phyloP scores from a whole-genome alignment of 2,113 vertebrate species.

The zebrafish (Danio rerio) region DNA sequence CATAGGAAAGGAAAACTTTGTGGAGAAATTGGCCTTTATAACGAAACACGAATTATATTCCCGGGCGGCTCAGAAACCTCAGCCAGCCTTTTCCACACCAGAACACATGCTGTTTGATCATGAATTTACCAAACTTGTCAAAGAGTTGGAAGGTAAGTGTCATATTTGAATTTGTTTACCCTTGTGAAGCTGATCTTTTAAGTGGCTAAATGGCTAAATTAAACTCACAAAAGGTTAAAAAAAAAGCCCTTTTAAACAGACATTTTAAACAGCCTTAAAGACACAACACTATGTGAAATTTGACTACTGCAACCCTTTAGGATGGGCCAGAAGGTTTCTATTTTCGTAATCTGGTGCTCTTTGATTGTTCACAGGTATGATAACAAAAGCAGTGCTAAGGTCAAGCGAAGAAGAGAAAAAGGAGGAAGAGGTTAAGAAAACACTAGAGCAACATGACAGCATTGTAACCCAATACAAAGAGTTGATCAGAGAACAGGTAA shows the following conservation, averaged over 20 bases:
- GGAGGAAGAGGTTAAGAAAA: conserved; percentile 98
- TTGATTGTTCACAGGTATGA: conserved; percentile 79
- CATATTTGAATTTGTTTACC: no score
- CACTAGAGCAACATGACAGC: conserved; percentile 95
- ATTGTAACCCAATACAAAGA: conserved; percentile 98
- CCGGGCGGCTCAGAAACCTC: conserved; percentile 92
- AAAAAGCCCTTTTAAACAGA: no score
- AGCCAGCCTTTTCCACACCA: conserved; percentile 89
- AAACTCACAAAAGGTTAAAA: no score
- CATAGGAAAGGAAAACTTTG: conserved; percentile 97
- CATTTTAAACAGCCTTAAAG: neutral
- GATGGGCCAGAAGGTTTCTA: neutral
- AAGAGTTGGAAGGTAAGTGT: conserved; percentile 93
- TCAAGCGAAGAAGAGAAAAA: conserved; percentile 97
- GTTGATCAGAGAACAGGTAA: conserved; percentile 95
- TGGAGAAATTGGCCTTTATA: conserved; percentile 95
- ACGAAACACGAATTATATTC: conserved; percentile 97
- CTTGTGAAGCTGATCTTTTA: no score
- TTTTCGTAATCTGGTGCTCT: neutral
- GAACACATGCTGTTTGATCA: conserved; percentile 99
- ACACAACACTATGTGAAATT: neutral
- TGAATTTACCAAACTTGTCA: conserved; percentile 96
- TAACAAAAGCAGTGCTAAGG: conserved; percentile 97
- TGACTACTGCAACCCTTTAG: neutral
- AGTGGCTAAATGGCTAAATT: no score